Base-by-base conservation (phyloP, 2,113 vertebrate species). In the Percopsis transmontana region DNA sequence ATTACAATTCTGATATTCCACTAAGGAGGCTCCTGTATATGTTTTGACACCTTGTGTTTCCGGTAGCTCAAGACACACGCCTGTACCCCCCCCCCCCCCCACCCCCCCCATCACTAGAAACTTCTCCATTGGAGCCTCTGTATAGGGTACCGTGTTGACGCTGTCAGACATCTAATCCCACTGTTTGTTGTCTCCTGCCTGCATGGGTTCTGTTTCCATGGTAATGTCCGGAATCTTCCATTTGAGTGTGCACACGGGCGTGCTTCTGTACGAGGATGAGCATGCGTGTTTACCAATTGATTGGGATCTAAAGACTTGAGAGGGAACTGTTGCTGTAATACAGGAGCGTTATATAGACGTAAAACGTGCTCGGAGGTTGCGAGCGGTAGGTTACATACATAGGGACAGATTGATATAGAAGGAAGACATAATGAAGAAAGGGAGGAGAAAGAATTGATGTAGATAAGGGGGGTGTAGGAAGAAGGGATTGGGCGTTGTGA, bases 171-270 rank as follows among this genome's bases (percentile, higher is more conserved):
- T 44, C 47, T 51, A 58, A 48, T 58, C 41, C n/a, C 63, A 40
- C 68, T 77, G 74, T 72, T 12, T 23, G 21, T 7, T 11, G 19
- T 53, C 18, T 10, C 18, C 55, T 47, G 14, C 52, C 60, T 72
- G 54, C 56, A 52, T 56, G n/a, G 59, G 18, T 80, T 80, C 68
- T 64, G 74, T 85, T 87, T 85, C 77, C 77, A 76, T 84, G 66
- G 70, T 66, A 79, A 82, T 82, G 56, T 52, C 15, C 54, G 33
- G 45, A 42, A 66, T 63, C 56, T 50, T 57, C 42, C 4, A 65
- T 53, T 51, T 66, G 63, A 79, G 69, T 67, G 62, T 79, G 52
- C 82, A 73, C 63, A 54, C 72, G 44, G 60, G 44, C 27, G 19
- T 76, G 67, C 2, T 3, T 82, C 72, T 78, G 50, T 70, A 63